A percentile compares a stretch with the other conserved stretches of the same genome.
Conservation (phyloP, 2,113 vertebrate genomes). For the Ptilonorhynchus violaceus region DNA sequence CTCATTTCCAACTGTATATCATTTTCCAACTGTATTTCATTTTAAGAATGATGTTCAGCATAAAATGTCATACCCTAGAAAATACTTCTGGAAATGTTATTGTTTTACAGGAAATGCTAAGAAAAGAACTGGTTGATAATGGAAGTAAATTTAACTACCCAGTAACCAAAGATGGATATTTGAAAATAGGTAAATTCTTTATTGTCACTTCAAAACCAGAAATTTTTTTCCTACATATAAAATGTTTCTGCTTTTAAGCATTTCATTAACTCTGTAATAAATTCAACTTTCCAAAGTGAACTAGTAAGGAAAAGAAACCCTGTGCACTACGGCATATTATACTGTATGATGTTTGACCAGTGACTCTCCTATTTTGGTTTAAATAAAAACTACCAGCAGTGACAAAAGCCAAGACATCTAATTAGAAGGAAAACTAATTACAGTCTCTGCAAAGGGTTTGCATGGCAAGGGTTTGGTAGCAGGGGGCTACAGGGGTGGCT, state of each 20-base stretch:
- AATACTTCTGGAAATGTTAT: neutral
- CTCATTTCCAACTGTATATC: neutral
- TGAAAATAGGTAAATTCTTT: constrained; percentile 68
- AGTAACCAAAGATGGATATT: constrained; percentile 66
- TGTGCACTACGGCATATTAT: neutral
- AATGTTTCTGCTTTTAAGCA: neutral
- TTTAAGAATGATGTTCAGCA: neutral
- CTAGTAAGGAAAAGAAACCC: neutral
- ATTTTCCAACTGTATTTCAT: neutral
- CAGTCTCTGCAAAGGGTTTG: neutral
- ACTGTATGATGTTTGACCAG: neutral
- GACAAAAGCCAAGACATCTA: neutral
- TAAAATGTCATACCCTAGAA: neutral
- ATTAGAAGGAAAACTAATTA: neutral
- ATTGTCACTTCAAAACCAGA: neutral
- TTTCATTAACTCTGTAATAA: neutral
- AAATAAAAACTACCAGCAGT: neutral
- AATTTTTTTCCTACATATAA: neutral
- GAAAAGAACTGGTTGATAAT: neutral
- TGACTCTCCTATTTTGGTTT: neutral
- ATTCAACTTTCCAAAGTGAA: neutral
- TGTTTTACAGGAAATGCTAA: constrained; percentile 28
- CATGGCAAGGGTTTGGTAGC: neutral
- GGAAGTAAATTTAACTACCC: constrained; percentile 40
- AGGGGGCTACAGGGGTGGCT: accelerated